Conservation (phyloP, 2,113 vertebrate species). For the Oryzias melastigma region DNA sequence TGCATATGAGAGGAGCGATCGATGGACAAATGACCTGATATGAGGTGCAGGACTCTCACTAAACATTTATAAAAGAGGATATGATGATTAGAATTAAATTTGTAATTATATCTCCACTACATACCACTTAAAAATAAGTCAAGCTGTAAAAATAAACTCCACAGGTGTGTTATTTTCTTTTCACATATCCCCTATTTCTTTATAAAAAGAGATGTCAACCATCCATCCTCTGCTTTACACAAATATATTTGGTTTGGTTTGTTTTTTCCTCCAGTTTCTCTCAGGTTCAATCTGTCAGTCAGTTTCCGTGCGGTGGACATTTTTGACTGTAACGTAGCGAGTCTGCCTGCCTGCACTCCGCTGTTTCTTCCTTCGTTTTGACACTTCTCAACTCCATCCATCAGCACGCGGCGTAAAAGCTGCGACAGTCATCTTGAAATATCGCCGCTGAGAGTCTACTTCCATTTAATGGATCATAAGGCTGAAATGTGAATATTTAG, state of each 20-base stretch:
- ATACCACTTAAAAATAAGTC: neutral
- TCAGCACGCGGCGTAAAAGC: conserved; percentile 23
- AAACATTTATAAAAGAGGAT: conserved; percentile 19
- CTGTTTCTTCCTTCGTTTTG: conserved; percentile 30
- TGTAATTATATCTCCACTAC: neutral
- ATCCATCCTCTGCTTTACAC: neutral
- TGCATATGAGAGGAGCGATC: conserved; percentile 52
- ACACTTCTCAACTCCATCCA: conserved; percentile 44
- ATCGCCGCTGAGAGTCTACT: conserved; percentile 58
- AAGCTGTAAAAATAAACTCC: neutral
- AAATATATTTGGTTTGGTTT: too few species aligned
- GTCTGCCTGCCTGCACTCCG: conserved; percentile 14
- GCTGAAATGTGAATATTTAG: conserved; percentile 50
- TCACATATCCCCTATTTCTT: too few species aligned
- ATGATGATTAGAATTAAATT: neutral
- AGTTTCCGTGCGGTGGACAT: conserved; percentile 9
- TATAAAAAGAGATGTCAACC: neutral
- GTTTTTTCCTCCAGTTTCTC: neutral
- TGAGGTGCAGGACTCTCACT: conserved; percentile 33
- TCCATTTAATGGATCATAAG: conserved; percentile 70
- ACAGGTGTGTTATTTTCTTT: neutral
- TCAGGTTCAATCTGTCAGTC: conserved; percentile 13
- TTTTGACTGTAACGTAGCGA: conserved; percentile 18
- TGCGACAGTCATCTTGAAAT: conserved; percentile 57
- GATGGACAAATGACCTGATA: conserved; percentile 59